These are phyloP conservation scores for Corbicula japonica DNA, from an alignment of 2,888 invertebrate species.

Conservation along the genomic window DNA sequence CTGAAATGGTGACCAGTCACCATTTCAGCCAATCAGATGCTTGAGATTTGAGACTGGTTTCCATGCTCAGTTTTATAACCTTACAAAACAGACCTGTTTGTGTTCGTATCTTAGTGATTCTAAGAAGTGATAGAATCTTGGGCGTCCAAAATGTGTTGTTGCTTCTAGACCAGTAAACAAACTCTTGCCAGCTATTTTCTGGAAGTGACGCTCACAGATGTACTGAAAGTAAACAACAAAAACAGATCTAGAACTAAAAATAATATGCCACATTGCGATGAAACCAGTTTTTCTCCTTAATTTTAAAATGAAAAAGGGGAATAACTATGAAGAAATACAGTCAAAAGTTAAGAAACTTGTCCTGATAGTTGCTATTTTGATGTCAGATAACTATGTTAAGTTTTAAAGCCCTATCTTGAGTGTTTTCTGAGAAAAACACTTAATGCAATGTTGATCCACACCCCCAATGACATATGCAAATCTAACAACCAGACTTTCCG, in stretches of 20 bases:
- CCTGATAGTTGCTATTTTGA: neutral
- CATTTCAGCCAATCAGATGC: neutral
- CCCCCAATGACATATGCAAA: too few species aligned
- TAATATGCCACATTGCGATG: too few species aligned
- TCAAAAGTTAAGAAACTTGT: neutral
- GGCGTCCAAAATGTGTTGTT: constrained; percentile 90
- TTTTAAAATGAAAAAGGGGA: too few species aligned
- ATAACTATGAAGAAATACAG: neutral
- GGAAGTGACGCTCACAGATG: constrained; percentile 90
- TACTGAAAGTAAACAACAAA: too few species aligned
- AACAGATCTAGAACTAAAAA: too few species aligned
- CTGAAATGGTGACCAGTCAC: neutral
- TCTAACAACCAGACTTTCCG: too few species aligned
- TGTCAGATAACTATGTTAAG: too few species aligned
- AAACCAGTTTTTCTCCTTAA: too few species aligned
- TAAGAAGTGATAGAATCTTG: constrained; percentile 88
- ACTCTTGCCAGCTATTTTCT: constrained; percentile 88
- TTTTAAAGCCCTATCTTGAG: too few species aligned
- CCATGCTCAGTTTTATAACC: neutral
- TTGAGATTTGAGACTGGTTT: neutral
- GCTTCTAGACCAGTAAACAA: constrained; percentile 90
- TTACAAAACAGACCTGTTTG: constrained; percentile 72
- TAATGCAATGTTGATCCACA: too few species aligned
- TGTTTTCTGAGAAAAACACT: too few species aligned
- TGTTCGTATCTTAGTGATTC: constrained; percentile 87